Evolutionary conservation across 2,797 vertebrate species (phyloP).

Genomic region (Tenualosa ilisha): DNA sequence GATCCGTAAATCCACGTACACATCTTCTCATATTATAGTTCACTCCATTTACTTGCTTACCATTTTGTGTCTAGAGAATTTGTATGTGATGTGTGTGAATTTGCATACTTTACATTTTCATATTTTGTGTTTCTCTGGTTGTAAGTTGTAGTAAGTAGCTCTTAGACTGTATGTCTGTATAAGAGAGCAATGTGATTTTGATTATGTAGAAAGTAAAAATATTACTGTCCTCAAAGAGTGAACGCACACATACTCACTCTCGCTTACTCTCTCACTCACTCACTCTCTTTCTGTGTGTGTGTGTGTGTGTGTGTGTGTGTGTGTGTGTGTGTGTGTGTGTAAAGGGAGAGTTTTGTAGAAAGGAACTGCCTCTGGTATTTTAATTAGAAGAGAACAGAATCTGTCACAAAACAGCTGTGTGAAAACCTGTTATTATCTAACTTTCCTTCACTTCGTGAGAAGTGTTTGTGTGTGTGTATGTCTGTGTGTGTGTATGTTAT

Average conservation of each 20-base stretch:
- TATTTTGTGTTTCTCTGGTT: too few species aligned
- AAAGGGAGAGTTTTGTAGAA: conserved; percentile 11
- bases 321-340: not conserved
- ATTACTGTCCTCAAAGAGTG: too few species aligned
- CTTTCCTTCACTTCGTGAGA: conserved; percentile 28
- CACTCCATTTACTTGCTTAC: not conserved
- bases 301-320: not conserved
- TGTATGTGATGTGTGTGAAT: not conserved
- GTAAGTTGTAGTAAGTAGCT: too few species aligned
- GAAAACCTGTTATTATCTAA: conserved; percentile 44
- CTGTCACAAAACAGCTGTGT: conserved; percentile 47
- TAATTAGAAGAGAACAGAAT: conserved; percentile 46
- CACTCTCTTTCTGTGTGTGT: not conserved
- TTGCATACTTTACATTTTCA: not conserved
- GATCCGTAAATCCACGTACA: not conserved
- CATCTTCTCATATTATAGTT: not conserved
- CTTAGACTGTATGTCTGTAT: too few species aligned
- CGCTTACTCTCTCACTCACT: not conserved
- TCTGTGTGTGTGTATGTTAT: conserved; percentile 30
- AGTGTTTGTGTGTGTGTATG: not conserved
- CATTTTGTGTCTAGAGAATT: not conserved
- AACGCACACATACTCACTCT: not conserved
- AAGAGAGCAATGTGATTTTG: too few species aligned
- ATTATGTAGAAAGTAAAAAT: too few species aligned
- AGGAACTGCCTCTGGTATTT: conserved; percentile 36